A percentile compares a stretch with the other conserved stretches of the same genome.
phyloP scores from a whole-genome alignment of 2,113 vertebrate species.

The Morone saxatilis region DNA sequence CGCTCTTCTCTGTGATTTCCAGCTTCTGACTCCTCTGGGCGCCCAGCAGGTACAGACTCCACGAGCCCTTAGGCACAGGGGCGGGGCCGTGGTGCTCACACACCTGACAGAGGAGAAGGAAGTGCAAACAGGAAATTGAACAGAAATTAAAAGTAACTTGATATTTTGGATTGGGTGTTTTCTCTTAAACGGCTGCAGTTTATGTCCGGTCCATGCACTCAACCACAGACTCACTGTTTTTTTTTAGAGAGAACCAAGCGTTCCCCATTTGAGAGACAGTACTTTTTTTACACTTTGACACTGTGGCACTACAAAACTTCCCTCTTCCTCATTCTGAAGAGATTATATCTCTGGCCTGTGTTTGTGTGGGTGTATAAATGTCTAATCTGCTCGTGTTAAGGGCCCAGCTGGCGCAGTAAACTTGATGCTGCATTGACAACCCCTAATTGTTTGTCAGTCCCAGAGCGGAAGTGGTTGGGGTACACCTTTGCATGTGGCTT shows the following conservation, averaged over 20 bases:
- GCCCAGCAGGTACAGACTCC: conserved; percentile 87
- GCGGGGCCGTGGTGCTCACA: conserved; percentile 79
- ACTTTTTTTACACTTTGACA: not conserved
- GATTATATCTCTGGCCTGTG: not conserved
- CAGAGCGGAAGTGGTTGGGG: not conserved
- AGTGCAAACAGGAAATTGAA: not conserved
- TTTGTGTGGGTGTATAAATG: not conserved
- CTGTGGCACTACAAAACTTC: not conserved
- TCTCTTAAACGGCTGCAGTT: not conserved
- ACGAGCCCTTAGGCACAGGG: conserved; percentile 34
- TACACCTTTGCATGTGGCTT: not conserved
- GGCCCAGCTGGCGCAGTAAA: not conserved
- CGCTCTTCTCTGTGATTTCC: conserved; percentile 83
- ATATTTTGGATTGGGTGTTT: not conserved
- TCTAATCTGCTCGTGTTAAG: not conserved
- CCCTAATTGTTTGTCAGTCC: not conserved
- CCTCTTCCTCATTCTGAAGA: conserved; percentile 8
- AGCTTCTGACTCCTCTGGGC: conserved; percentile 86
- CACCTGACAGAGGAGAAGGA: conserved; percentile 75
- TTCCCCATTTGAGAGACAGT: not conserved
- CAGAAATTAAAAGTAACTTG: not conserved
- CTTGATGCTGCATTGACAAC: not conserved
- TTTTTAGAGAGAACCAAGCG: not conserved
- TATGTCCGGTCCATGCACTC: not conserved
- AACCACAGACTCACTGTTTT: not conserved